These are phyloP conservation scores for Xerus rutilus DNA, from an alignment of 2,797 vertebrate genomes.

Conservation along the genomic window DNA sequence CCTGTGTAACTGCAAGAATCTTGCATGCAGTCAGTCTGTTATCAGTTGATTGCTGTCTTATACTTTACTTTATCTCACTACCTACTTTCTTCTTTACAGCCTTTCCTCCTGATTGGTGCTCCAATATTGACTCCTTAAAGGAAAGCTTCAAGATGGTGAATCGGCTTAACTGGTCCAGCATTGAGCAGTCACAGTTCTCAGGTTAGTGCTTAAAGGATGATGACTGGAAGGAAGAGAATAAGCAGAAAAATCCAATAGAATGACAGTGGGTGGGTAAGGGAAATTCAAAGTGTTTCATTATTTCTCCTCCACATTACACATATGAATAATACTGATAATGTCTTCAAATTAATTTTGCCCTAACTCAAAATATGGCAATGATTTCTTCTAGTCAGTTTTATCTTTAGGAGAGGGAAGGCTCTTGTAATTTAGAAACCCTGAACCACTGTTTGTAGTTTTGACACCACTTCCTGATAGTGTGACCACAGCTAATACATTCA, in stretches of 20 bases:
- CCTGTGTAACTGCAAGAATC: not conserved
- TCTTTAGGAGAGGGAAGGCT: not conserved
- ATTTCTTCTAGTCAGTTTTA: not conserved
- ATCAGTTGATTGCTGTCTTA: not conserved
- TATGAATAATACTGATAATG: not conserved
- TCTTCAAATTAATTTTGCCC: constrained; percentile 1
- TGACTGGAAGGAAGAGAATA: not conserved
- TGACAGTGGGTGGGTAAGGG: not conserved
- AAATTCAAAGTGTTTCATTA: not conserved
- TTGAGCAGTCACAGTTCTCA: constrained; percentile 96
- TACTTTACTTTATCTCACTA: not conserved
- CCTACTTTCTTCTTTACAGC: constrained; percentile 83
- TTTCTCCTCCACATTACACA: not conserved
- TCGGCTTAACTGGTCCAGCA: constrained; percentile 97
- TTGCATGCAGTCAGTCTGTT: not conserved
- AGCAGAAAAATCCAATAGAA: not conserved
- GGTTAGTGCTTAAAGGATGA: constrained; percentile 88
- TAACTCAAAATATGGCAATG: not conserved
- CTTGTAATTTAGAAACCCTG: not conserved
- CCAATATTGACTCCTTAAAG: constrained; percentile 95
- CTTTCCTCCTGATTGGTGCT: constrained; percentile 96
- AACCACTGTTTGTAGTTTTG: not conserved
- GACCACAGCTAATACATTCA: not conserved
- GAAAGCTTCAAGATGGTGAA: constrained; percentile 98
- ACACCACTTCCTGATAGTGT: not conserved